Evolutionary conservation across 2,888 invertebrate genomes (phyloP), one percentile per base, ranked within the genome.

Genomic region (Dendrolimus pini): DNA sequence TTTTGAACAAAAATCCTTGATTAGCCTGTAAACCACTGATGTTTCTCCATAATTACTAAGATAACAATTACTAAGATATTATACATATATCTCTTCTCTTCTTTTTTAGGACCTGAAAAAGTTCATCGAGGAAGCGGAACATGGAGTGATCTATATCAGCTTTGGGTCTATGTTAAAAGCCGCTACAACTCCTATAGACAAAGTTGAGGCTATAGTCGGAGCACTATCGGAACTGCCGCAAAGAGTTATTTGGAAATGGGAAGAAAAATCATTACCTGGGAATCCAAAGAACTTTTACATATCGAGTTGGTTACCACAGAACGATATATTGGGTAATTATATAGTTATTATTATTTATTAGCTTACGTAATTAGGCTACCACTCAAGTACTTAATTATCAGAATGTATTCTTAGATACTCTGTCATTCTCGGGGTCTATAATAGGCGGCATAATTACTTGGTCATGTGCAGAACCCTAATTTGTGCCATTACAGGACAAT

Each of bases 211-310:
- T n/a, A 93, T 96, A 59, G 64, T 94, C 7, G 85, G 80, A 2
- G 94, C 93, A 1, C 83, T 96, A 58, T 80, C 91, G 0, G 85
- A 92, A 61, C 79, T 96, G 41, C 93, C 94, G 1, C 92, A 95
- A 67, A 92, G 93, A 64, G 91, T 96, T 2, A 78, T 96, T 41
- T 96, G 95, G 95, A 96, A 96, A 83, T 95, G 94, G 93, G 95
- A 95, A 70, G 88, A 90, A 56, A 93, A 93, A 9, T 79, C 87
- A 8, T 76, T 93, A 67, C 89, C 91, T 0, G 91, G 87, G 18
- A 89, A 93, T 64, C 92, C 93, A 0, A 80, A 89, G 55, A 94
- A 95, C 69, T 88, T 95, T 9, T 89, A 91, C 74, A 70, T 92
- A 13, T 86, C 87, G 58, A 92, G 92, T 57, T 95, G 95, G 95